A percentile compares a stretch with the other conserved stretches of the same genome.
Evolutionary conservation across 1,140 invertebrate genomes (phyloP).

Genomic region (Bombus vancouverensis): DNA sequence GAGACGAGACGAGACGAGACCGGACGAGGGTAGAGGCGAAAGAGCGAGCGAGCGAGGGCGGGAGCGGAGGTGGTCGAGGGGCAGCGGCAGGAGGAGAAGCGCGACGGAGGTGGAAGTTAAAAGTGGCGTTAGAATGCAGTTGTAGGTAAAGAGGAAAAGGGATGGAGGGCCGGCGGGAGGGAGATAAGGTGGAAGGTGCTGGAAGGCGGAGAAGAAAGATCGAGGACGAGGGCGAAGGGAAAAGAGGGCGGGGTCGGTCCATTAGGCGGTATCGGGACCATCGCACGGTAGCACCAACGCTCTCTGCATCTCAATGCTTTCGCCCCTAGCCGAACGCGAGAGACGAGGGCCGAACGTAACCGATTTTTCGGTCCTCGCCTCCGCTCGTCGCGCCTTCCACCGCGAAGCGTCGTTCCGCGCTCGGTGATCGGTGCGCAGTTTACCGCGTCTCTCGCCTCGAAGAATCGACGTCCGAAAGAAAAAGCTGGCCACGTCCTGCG

Average conservation of each 20-base stretch:
- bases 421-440: constrained; percentile 1
- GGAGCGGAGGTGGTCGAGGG: neutral
- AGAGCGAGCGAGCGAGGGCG: neutral
- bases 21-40: neutral
- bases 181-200: constrained; percentile 53
- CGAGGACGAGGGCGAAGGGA: constrained; percentile 68
- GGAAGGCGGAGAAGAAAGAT: constrained; percentile 69
- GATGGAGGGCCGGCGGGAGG: constrained; percentile 7
- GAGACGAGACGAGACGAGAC: no score
- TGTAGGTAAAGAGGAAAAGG: constrained; percentile 14
- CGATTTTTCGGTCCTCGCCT: constrained; percentile 63
- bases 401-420: constrained; percentile 14
- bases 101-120: constrained; percentile 42
- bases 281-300: constrained; percentile 82
- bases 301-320: constrained; percentile 82
- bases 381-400: constrained; percentile 12
- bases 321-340: constrained; percentile 59
- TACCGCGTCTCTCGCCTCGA: constrained; percentile 24
- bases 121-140: constrained; percentile 58
- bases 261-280: constrained; percentile 83
- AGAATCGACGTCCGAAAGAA: constrained; percentile 49
- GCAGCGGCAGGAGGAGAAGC: neutral
- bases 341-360: constrained; percentile 52
- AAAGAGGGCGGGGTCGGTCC: constrained; percentile 78
- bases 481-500: constrained; percentile 47